Percentiles rank a stretch among this genome's conserved stretches.
phyloP scores from a whole-genome alignment of 2,888 invertebrate species.

The Tetramorium bicarinatum region DNA sequence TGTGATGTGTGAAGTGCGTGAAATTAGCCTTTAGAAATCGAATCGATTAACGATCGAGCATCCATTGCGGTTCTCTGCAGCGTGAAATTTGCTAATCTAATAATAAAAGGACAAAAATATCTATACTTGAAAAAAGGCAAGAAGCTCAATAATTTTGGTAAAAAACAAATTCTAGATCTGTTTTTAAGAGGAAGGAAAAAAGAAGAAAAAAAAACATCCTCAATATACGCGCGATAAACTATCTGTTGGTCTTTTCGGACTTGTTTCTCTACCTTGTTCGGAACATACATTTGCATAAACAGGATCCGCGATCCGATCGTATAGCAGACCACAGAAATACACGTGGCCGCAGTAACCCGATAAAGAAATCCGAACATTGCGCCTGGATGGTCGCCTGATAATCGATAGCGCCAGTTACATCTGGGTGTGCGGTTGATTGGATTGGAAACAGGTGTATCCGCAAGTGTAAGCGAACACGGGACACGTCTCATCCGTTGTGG shows the following conservation, averaged over 20 bases:
- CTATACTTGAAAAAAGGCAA: too few relatives aligned
- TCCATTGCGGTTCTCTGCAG: background rate
- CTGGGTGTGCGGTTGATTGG: constrained; percentile 28
- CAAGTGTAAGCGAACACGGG: background rate
- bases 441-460: constrained; percentile 33
- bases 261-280: background rate
- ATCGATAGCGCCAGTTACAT: constrained; percentile 30
- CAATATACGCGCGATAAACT: background rate
- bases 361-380: constrained; percentile 33
- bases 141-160: too few relatives aligned
- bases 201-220: background rate
- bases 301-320: background rate
- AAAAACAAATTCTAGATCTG: too few relatives aligned
- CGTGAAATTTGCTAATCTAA: constrained; percentile 16
- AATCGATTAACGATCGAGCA: background rate
- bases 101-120: background rate
- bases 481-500: background rate
- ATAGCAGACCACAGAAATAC: background rate
- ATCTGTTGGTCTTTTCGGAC: background rate
- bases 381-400: background rate
- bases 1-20: constrained; percentile 7
- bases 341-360: constrained; percentile 12
- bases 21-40: constrained; percentile 17
- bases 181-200: too few relatives aligned
- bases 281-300: background rate